phyloP scores from a whole-genome alignment of 2,113 vertebrate genomes.

The Protobothrops flavoviridis region DNA sequence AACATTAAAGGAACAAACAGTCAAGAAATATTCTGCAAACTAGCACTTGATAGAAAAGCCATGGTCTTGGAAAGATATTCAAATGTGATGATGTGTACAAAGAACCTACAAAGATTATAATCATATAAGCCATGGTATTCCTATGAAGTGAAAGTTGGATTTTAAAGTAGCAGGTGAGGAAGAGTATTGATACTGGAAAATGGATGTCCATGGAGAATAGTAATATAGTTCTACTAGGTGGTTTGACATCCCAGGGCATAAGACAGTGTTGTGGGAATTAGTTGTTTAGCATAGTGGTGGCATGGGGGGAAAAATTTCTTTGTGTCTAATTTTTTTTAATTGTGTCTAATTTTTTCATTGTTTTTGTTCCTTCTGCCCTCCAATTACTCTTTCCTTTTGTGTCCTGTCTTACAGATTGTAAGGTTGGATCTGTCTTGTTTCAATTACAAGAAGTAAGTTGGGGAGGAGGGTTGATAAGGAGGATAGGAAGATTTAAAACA shows the following conservation, averaged over 20 bases:
- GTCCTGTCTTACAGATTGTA: neutral
- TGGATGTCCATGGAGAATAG: neutral
- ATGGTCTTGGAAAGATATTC: neutral
- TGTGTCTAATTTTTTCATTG: neutral
- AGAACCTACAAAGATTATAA: neutral
- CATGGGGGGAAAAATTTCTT: too few relatives aligned
- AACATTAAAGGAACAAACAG: neutral
- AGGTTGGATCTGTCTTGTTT: neutral
- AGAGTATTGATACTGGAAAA: too few relatives aligned
- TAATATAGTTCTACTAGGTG: too few relatives aligned
- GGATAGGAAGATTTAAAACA: neutral
- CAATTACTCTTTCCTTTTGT: neutral
- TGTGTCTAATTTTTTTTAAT: neutral
- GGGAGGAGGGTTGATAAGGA: neutral
- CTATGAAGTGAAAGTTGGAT: neutral
- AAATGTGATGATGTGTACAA: neutral
- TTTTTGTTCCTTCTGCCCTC: neutral
- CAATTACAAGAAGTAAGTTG: neutral
- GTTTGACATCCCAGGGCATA: neutral
- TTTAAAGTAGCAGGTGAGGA: too few relatives aligned
- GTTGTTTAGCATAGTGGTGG: neutral
- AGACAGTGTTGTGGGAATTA: neutral
- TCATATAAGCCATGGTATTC: neutral
- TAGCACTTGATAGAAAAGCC: neutral
- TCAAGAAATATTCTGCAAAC: neutral